Conservation (phyloP, 2,888 invertebrate species). For the Flexamia atlantica region DNA sequence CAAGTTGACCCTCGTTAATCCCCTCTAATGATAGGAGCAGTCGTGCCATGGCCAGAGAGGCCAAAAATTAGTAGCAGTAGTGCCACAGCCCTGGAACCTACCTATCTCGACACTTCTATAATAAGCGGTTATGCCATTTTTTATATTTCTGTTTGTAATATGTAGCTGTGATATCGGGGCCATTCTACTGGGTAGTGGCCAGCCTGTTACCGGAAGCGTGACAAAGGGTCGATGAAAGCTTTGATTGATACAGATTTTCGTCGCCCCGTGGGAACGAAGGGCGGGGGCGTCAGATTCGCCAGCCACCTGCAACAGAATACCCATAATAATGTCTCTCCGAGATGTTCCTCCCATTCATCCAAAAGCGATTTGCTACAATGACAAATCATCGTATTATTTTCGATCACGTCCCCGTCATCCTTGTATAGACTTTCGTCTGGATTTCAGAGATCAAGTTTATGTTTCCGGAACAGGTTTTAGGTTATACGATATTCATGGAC, state of each 20-base stretch:
- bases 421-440: not conserved
- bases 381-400: constrained; percentile 5
- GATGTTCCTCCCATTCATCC: not conserved
- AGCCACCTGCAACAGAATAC: constrained; percentile 26
- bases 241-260: constrained; percentile 19
- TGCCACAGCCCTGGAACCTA: no score
- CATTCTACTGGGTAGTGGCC: not conserved
- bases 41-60: no score
- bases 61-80: no score
- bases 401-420: not conserved
- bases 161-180: not conserved
- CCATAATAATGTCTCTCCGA: not conserved
- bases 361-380: not conserved
- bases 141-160: no score
- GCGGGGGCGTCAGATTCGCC: not conserved
- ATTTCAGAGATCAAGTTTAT: not conserved
- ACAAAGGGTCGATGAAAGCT: constrained; percentile 16
- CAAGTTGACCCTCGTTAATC: no score
- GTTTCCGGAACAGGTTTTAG: constrained; percentile 11
- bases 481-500: no score
- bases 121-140: no score
- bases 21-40: no score
- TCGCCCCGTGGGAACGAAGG: not conserved
- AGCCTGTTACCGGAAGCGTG: constrained; percentile 7
- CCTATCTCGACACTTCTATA: no score